A percentile compares a stretch with the other conserved stretches of the same genome.
Conservation (phyloP, 2,113 vertebrate species). For the Zingel zingel region DNA sequence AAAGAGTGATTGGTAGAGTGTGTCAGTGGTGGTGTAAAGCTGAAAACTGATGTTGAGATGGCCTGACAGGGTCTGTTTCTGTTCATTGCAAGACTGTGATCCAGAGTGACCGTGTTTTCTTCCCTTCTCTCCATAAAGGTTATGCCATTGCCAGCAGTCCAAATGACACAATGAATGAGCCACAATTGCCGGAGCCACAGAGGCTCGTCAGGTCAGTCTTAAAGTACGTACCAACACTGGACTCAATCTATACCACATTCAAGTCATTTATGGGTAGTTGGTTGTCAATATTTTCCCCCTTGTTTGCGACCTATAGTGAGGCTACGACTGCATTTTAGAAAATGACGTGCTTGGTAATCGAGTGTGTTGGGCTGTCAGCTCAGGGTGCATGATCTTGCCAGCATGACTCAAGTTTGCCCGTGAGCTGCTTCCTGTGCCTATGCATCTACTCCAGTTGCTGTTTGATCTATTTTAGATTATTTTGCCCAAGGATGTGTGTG, state of each 20-base stretch:
- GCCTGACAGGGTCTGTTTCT: constrained; percentile 83
- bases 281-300: constrained; percentile 24
- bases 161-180: constrained; percentile 93
- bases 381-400: constrained; percentile 84
- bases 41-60: constrained; percentile 77
- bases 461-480: constrained; percentile 85
- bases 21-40: constrained; percentile 63
- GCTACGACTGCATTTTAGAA: constrained; percentile 60
- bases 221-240: neutral
- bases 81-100: constrained; percentile 79
- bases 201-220: constrained; percentile 88
- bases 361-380: constrained; percentile 81
- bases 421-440: constrained; percentile 81
- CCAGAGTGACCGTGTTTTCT: constrained; percentile 81
- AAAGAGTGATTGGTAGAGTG: constrained; percentile 59
- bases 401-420: constrained; percentile 86
- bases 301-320: constrained; percentile 56
- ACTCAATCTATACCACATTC: constrained; percentile 8
- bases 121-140: constrained; percentile 86
- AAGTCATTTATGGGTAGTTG: constrained; percentile 2
- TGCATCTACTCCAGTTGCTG: constrained; percentile 81
- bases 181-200: constrained; percentile 80
- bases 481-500: constrained; percentile 81
- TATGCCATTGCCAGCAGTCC: constrained; percentile 95
- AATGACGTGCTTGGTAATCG: constrained; percentile 77